Conservation (phyloP, 1,140 invertebrate genomes). For the Drosophila nebulosa region DNA sequence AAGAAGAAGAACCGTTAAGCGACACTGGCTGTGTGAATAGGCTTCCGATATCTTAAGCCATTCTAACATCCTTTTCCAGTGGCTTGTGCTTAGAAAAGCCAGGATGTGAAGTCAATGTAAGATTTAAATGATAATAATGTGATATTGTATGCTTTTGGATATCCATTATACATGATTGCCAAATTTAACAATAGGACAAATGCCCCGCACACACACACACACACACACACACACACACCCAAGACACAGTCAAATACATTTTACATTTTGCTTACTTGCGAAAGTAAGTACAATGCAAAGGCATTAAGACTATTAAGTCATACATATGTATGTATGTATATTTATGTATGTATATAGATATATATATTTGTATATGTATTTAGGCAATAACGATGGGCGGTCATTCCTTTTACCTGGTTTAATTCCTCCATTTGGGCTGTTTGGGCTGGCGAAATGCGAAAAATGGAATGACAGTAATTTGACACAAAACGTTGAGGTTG, state of each 20-base stretch:
- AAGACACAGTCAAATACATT: no score
- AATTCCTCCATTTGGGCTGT: slow-evolving; percentile 26
- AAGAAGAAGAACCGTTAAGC: slow-evolving; percentile 16
- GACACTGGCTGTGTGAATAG: slow-evolving; percentile 43
- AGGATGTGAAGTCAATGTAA: slow-evolving; percentile 51
- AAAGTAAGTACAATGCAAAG: slow-evolving; percentile 2
- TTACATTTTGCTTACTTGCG: background rate
- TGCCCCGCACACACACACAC: background rate
- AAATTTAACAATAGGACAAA: slow-evolving; percentile 28
- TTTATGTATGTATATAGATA: no score
- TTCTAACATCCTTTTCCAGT: slow-evolving; percentile 64
- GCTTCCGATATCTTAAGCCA: slow-evolving; percentile 62
- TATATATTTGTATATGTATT: background rate
- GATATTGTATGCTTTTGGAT: slow-evolving; percentile 25
- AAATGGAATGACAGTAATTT: slow-evolving; percentile 67
- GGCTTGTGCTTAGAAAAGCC: slow-evolving; percentile 56
- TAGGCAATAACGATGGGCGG: background rate
- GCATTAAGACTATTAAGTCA: slow-evolving; percentile 5
- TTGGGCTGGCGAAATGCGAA: slow-evolving; percentile 37
- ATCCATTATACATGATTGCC: slow-evolving; percentile 54
- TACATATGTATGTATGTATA: background rate
- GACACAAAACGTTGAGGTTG: slow-evolving; percentile 61
- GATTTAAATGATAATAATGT: slow-evolving; percentile 58
- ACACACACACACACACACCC: background rate
- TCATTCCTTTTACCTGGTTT: slow-evolving; percentile 6